Percentiles rank a stretch among this genome's conserved stretches.
phyloP scores from a whole-genome alignment of 2,113 vertebrate genomes.

The Pholis gunnellus region DNA sequence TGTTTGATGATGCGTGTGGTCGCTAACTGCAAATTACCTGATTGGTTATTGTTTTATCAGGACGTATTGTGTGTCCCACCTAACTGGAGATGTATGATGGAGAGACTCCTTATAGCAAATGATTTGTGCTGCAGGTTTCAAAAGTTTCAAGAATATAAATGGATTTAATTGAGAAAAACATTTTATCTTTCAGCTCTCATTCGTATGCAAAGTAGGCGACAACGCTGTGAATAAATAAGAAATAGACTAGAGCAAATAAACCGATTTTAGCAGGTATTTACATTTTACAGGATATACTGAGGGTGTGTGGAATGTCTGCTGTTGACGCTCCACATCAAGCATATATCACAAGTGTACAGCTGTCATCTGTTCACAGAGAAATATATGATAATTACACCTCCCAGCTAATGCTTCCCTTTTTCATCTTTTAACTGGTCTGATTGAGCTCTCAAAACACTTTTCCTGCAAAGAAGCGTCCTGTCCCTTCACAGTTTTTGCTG shows the following conservation, averaged over 20 bases:
- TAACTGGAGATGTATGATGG: slow-evolving; percentile 23
- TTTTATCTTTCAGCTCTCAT: neutral
- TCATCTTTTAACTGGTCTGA: slow-evolving; percentile 1
- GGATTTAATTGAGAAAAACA: neutral
- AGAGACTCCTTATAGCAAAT: slow-evolving; percentile 37
- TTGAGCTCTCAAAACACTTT: slow-evolving; percentile 34
- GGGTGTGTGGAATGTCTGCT: neutral
- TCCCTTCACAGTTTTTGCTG: slow-evolving; percentile 55
- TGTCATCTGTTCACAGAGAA: neutral
- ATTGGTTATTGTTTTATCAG: slow-evolving; percentile 74
- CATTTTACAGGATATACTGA: neutral
- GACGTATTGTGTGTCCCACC: slow-evolving; percentile 46
- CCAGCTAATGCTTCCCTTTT: neutral
- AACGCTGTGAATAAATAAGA: neutral
- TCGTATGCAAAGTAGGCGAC: neutral
- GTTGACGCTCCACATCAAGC: neutral
- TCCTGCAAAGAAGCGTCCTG: slow-evolving; percentile 51
- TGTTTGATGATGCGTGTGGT: slow-evolving; percentile 51
- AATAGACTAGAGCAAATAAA: neutral
- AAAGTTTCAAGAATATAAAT: neutral
- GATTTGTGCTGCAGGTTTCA: neutral
- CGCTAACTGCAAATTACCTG: slow-evolving; percentile 39
- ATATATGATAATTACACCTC: neutral
- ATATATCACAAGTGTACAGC: neutral
- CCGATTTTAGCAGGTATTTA: neutral